Evolutionary conservation across 2,797 vertebrate species (phyloP), one percentile per base, ranked within the genome.

Genomic region (Coccyzus lansbergi): DNA sequence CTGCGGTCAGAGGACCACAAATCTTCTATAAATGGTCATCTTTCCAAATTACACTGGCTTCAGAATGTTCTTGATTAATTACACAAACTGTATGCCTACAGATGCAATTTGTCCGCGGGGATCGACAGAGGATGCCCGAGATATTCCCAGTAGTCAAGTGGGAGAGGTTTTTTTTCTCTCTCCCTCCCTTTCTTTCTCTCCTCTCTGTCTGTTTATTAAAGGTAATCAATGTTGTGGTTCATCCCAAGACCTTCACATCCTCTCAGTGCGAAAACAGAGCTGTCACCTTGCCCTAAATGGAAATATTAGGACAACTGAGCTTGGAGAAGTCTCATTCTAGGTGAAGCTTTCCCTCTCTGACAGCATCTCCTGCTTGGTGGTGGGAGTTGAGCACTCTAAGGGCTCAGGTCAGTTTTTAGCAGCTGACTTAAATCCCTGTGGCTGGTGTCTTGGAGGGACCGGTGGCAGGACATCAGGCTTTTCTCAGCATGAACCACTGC

Each of bases 21-120:
- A 90, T 89, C 81, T 83, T 88, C 95, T 92, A 95, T 91, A 96
- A 96, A 97, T 93, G 95, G 28, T 92, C 58, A 90, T 94, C 83
- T 93, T 83, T 90, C 63, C 62, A 93, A 95, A 92, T 95, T 92
- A 71, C 65, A 2, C 74, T 92, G 89, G 52, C 85, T 84, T 91
- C 74, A 90, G 85, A 94, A 64, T 0, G 2, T 5, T 42, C 26
- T 38, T 94, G 93, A 95, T 94, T 90, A 82, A 94, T 79, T 70
- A 71, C 58, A 60, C 91, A 92, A 93, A 74, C 67, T 65, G 38
- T 13, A 0, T 94, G 83, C 90, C 95, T 94, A 67, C 49, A 76
- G 22, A 96, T 12, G 42, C 48, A 65, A 63, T 92, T 91, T 64
- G 64, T 85, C 85, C 58, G 40, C 3, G 4, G 46, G 69, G 36